Evolutionary conservation across 2,888 invertebrate species (phyloP).

Genomic region (Quadriops clusia): DNA sequence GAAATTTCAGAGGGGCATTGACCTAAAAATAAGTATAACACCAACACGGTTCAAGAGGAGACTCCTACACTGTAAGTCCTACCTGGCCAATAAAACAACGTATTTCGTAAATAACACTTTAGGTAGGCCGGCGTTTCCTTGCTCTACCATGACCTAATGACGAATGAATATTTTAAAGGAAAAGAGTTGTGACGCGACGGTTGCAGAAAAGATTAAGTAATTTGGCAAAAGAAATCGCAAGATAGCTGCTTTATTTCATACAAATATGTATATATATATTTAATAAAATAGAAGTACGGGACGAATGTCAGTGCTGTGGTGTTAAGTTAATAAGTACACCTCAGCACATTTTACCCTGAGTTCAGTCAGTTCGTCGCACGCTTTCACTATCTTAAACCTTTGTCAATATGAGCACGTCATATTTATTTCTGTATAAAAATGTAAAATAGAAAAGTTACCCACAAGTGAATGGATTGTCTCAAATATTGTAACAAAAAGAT

Average conservation of each 20-base stretch:
- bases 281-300: too few relatives aligned
- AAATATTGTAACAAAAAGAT: too few relatives aligned
- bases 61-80: constrained; percentile 26
- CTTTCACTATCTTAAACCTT: constrained; percentile 4
- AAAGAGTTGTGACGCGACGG: constrained; percentile 1
- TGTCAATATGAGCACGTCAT: too few relatives aligned
- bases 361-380: constrained; percentile 17
- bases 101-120: constrained; percentile 24
- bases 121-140: constrained; percentile 12
- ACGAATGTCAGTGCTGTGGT: too few relatives aligned
- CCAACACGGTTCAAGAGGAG: constrained; percentile 26
- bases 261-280: too few relatives aligned
- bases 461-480: too few relatives aligned
- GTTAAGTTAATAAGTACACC: too few relatives aligned
- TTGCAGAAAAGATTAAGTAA: too few relatives aligned
- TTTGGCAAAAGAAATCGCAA: constrained; percentile 2
- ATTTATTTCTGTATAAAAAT: too few relatives aligned
- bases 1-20: constrained; percentile 24
- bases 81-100: constrained; percentile 26
- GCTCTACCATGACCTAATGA: constrained; percentile 15
- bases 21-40: constrained; percentile 28
- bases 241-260: constrained; percentile 2
- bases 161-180: constrained; percentile 7
- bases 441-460: too few relatives aligned
- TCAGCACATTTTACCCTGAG: too few relatives aligned